These are phyloP conservation scores for Drosophila bifasciata DNA, from an alignment of 1,140 invertebrate species.

Conservation along the genomic window DNA sequence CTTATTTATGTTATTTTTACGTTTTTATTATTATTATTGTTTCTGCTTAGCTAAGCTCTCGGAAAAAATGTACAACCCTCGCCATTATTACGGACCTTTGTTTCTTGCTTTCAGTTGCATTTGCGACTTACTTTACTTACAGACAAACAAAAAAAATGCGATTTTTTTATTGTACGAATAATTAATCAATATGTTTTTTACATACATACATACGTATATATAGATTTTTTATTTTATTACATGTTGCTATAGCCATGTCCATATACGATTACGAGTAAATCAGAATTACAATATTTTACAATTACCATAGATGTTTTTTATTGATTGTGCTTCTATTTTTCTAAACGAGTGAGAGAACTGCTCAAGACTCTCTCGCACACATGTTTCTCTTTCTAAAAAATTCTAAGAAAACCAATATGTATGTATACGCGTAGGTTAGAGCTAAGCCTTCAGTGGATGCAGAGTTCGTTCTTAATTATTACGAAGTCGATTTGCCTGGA, in stretches of 20 bases:
- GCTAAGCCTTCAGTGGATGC: conserved; percentile 47
- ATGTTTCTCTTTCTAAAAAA: conserved; percentile 19
- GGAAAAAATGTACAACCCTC: conserved; percentile 56
- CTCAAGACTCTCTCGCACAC: conserved; percentile 20
- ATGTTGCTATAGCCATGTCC: conserved; percentile 32
- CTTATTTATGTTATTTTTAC: conserved; percentile 37
- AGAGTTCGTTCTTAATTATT: conserved; percentile 19
- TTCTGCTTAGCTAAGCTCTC: conserved; percentile 28
- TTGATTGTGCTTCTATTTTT: conserved; percentile 24
- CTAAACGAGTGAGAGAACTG: conserved; percentile 16
- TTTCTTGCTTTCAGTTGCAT: conserved; percentile 29
- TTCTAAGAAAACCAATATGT: conserved; percentile 12
- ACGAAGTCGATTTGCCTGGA: conserved; percentile 18
- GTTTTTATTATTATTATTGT: conserved; percentile 49
- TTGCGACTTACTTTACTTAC: conserved; percentile 35
- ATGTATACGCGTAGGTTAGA: conserved; percentile 34
- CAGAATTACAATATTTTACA: conserved; percentile 67
- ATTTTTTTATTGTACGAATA: conserved; percentile 71
- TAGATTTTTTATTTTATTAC: conserved; percentile 27
- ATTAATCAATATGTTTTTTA: conserved; percentile 66
- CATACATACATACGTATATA: conserved; percentile 20
- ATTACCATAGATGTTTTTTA: conserved; percentile 61
- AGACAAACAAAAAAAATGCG: conserved; percentile 72
- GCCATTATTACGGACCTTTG: conserved; percentile 33
- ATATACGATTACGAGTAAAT: conserved; percentile 23